A percentile compares a stretch with the other conserved stretches of the same genome.
Evolutionary conservation across 2,797 vertebrate species (phyloP).

Genomic region (Pangasius sanitwongsei): DNA sequence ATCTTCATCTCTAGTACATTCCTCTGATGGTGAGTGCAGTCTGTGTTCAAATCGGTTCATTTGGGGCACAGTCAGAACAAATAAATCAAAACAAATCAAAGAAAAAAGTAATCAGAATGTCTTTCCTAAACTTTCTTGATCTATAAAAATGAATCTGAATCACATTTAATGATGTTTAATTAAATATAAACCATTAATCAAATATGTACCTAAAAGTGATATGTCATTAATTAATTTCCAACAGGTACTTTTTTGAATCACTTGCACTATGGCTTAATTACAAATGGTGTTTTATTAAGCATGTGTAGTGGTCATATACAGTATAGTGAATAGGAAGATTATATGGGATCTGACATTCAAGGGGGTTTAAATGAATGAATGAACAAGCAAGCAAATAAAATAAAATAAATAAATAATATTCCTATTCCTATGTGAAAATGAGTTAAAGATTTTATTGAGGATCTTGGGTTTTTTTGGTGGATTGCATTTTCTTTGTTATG

Average conservation of each 20-base stretch:
- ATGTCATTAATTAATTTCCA: neutral
- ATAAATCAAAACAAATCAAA: no score
- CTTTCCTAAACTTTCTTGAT: neutral
- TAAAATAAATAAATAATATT: neutral
- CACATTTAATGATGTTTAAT: neutral
- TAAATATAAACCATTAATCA: neutral
- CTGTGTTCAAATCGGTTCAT: constrained; percentile 21
- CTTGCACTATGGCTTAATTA: neutral
- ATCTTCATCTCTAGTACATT: neutral
- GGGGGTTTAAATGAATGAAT: no score
- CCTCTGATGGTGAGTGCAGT: neutral
- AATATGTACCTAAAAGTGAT: neutral
- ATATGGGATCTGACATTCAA: no score
- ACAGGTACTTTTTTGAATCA: neutral
- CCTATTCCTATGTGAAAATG: neutral
- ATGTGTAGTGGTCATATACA: no score
- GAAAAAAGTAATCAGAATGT: neutral
- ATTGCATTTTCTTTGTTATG: neutral
- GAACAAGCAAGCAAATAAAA: no score
- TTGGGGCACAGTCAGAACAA: neutral
- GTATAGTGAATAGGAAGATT: no score
- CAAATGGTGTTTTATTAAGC: neutral
- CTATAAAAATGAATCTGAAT: neutral
- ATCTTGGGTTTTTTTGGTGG: neutral
- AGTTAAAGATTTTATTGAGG: neutral